Evolutionary conservation across 2,113 vertebrate species (phyloP).

Genomic region (Aspidoscelis tigris): DNA sequence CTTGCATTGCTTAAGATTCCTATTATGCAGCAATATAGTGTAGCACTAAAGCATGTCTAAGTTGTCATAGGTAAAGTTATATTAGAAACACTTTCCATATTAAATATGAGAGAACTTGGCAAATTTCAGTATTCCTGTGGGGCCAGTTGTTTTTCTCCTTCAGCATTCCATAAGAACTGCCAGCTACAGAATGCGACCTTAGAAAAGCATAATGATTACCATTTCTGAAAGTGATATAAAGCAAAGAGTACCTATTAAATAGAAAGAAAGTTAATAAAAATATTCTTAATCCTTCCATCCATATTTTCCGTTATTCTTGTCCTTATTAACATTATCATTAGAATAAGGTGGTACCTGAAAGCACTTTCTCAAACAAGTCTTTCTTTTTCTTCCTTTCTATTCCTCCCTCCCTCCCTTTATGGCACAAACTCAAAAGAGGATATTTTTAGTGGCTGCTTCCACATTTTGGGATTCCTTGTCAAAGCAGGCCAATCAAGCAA

Average conservation of each 20-base stretch:
- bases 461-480: background rate
- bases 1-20: constrained; percentile 27
- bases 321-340: background rate
- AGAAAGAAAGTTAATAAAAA: constrained; percentile 25
- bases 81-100: constrained; percentile 22
- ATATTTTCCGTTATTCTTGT: background rate
- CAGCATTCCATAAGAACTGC: background rate
- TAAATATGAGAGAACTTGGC: constrained; percentile 32
- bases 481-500: background rate
- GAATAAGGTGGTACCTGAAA: background rate
- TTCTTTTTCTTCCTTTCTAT: background rate
- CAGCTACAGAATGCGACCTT: constrained; percentile 32
- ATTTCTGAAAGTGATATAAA: constrained; percentile 38
- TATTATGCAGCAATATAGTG: constrained; percentile 25
- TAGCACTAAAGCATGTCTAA: constrained; percentile 27
- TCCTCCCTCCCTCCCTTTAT: background rate
- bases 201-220: constrained; percentile 41
- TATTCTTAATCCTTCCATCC: background rate
- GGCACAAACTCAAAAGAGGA: background rate
- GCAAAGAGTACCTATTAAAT: constrained; percentile 42
- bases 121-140: constrained; percentile 16
- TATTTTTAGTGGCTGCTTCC: background rate
- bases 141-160: background rate
- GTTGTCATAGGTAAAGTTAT: constrained; percentile 25
- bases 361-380: background rate